phyloP scores from a whole-genome alignment of 2,888 invertebrate genomes.

The Xestia xanthographa region DNA sequence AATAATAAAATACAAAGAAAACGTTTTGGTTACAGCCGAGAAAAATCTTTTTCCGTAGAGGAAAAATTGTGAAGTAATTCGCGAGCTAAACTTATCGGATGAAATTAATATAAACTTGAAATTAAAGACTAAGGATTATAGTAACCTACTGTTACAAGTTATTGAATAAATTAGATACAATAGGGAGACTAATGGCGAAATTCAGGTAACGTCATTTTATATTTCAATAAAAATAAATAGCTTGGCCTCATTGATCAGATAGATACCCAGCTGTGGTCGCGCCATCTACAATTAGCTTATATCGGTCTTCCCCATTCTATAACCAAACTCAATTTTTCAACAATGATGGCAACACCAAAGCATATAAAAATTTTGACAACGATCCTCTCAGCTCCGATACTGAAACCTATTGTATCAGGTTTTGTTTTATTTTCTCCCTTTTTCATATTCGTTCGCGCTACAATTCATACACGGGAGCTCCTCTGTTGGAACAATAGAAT shows the following conservation, averaged over 20 bases:
- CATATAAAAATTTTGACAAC: conserved; percentile 86
- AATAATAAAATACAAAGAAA: neutral
- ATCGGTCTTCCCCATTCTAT: neutral
- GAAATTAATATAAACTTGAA: neutral
- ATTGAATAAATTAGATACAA: neutral
- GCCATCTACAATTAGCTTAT: no score
- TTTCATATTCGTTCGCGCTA: conserved; percentile 81
- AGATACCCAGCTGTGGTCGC: no score
- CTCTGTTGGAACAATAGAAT: conserved; percentile 61
- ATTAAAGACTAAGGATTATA: neutral
- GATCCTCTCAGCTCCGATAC: conserved; percentile 83
- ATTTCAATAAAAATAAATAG: no score
- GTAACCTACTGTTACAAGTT: neutral
- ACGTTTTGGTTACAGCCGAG: no score
- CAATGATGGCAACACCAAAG: conserved; percentile 63
- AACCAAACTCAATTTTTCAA: neutral
- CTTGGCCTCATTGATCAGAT: no score
- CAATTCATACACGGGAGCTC: conserved; percentile 80
- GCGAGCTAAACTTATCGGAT: neutral
- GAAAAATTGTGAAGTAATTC: neutral
- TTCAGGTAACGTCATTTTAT: no score
- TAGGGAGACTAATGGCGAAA: no score
- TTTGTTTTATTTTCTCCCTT: conserved; percentile 75
- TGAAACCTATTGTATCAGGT: conserved; percentile 83
- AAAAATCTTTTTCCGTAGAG: neutral